Base-by-base conservation (phyloP, 2,888 invertebrate genomes). In the Drosophila antonietae region DNA sequence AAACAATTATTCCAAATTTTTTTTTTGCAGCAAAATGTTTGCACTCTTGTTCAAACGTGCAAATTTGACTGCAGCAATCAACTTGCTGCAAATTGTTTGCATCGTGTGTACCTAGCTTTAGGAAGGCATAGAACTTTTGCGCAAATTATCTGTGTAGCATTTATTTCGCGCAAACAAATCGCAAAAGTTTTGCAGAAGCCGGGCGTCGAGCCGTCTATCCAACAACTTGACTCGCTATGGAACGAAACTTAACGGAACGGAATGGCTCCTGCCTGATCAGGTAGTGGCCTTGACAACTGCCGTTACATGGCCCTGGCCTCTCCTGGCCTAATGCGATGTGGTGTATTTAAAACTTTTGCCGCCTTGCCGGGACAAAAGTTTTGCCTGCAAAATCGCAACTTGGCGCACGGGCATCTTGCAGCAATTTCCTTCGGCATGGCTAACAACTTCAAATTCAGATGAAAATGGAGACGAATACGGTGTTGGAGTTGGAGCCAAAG, bases 101-200 rank as follows among this genome's bases (percentile, higher is more conserved):
- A n/a, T n/a, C n/a, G n/a, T n/a, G n/a, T n/a, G n/a, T n/a, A n/a
- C n/a, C n/a, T 68, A 68, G 73, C 73, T 72, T 78, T 67, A 39
- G 60, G 12, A 47, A 14, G 60, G 63, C 56, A 23, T 60, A 46
- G 51, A 88, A 83, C 72, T 86, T 83, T 83, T 86, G 86, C 81
- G 72, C 83, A 83, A 83, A 83, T 83, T 83, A 83, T 83, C 89
- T 84, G 83, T 78, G 78, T 81, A 81, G 83, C 83, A 87, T 84
- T 86, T 84, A 84, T 86, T 88, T 88, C 85, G 89, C 87, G 84
- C 84, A 88, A 84, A 88, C n/a, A 84, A 83, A 84, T 84, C 87
- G 84, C 72, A 79, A 89, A 85, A 85, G 52, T 85, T 89, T 89
- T 60, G 65, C 79, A 79, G 74, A 79, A 89, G 73, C 65, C 74